These are phyloP conservation scores for Drosophila pallidifrons DNA, from an alignment of 1,140 invertebrate species.

Conservation along the genomic window DNA sequence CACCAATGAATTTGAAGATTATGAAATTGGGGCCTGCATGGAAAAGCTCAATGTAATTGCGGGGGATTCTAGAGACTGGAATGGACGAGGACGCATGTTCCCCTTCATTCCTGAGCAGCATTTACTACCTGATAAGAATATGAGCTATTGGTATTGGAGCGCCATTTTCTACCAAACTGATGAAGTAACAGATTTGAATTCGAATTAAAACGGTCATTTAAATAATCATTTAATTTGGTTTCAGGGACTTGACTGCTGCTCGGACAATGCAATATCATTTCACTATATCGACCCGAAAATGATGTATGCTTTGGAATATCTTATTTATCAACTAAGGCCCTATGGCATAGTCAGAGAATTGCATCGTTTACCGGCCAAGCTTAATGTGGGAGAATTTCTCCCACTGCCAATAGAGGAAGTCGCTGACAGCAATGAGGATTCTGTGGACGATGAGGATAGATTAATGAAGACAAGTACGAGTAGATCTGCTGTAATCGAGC, in stretches of 20 bases:
- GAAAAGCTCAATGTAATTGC: slow-evolving; percentile 94
- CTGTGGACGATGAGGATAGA: too few relatives aligned
- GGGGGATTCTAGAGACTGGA: slow-evolving; percentile 93
- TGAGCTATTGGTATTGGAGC: slow-evolving; percentile 97
- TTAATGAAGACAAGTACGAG: slow-evolving; percentile 20
- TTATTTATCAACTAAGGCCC: slow-evolving; percentile 97
- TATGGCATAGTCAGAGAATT: slow-evolving; percentile 89
- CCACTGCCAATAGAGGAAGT: too few relatives aligned
- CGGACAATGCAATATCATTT: slow-evolving; percentile 98
- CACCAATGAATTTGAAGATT: slow-evolving; percentile 94
- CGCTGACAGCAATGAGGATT: too few relatives aligned
- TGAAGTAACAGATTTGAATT: slow-evolving; percentile 87
- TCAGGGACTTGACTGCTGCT: slow-evolving; percentile 97
- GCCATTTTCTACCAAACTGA: slow-evolving; percentile 96
- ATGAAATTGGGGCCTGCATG: slow-evolving; percentile 97
- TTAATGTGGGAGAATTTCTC: too few relatives aligned
- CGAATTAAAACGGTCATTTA: neutral
- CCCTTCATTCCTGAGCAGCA: slow-evolving; percentile 97
- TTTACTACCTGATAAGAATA: slow-evolving; percentile 93
- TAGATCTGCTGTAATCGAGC: slow-evolving; percentile 21
- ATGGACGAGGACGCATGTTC: slow-evolving; percentile 95
- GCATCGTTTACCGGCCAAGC: too few relatives aligned
- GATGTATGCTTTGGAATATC: slow-evolving; percentile 98
- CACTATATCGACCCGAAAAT: slow-evolving; percentile 97
- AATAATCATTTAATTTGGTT: slow-evolving; percentile 41